Percentiles rank a stretch among this genome's conserved stretches.
Conservation (phyloP, 2,113 vertebrate species). For the Dicrurus megarhynchus region DNA sequence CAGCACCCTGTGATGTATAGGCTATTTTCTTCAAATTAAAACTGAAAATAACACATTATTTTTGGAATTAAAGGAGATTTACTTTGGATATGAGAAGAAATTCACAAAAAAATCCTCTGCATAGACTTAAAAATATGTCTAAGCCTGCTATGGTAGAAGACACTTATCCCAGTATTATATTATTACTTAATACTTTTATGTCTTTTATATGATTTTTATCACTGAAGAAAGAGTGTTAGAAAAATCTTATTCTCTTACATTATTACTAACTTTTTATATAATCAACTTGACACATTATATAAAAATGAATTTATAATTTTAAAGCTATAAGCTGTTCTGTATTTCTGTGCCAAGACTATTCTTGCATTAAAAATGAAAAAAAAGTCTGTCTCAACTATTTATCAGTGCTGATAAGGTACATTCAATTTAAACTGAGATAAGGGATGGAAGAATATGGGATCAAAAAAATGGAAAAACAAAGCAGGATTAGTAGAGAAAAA, state of each 20-base stretch:
- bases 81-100: not conserved
- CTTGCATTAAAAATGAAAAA: not conserved
- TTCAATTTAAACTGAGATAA: not conserved
- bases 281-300: not conserved
- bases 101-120: rapidly evolving
- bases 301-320: not conserved
- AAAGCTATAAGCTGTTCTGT: not conserved
- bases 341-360: not conserved
- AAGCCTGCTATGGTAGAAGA: not conserved
- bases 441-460: not conserved
- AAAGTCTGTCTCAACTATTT: not conserved
- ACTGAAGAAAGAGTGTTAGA: not conserved
- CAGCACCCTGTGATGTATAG: not conserved
- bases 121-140: not conserved
- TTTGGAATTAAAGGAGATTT: not conserved
- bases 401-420: not conserved
- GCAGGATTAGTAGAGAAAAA: not conserved
- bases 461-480: not conserved
- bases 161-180: not conserved
- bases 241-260: not conserved
- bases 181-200: not conserved
- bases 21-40: not conserved
- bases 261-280: not conserved
- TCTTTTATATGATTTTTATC: not conserved
- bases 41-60: not conserved